Conservation (phyloP, 2,888 invertebrate genomes). For the Cheilosia scutellata region DNA sequence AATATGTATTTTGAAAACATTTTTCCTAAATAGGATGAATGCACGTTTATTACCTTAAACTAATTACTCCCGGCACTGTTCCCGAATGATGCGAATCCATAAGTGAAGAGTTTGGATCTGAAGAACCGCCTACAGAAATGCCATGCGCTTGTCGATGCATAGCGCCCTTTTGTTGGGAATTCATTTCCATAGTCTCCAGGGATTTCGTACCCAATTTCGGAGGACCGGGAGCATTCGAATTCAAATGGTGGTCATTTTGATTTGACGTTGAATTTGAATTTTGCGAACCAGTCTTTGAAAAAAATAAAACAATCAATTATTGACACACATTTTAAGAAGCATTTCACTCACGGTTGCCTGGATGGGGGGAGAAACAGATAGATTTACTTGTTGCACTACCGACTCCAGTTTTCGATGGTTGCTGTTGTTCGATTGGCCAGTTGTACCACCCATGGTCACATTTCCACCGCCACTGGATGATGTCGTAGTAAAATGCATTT, state of each 20-base stretch:
- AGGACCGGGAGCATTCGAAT: slow-evolving; percentile 84
- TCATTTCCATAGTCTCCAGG: slow-evolving; percentile 84
- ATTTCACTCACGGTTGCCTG: slow-evolving; percentile 75
- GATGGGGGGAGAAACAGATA: slow-evolving; percentile 70
- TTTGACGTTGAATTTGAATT: slow-evolving; percentile 77
- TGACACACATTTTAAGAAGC: not conserved
- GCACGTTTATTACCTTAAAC: slow-evolving; percentile 79
- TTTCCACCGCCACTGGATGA: slow-evolving; percentile 79
- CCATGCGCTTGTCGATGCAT: slow-evolving; percentile 76
- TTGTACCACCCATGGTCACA: slow-evolving; percentile 80
- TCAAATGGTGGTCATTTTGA: slow-evolving; percentile 83
- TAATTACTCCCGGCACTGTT: slow-evolving; percentile 79
- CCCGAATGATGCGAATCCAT: slow-evolving; percentile 80
- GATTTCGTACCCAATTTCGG: slow-evolving; percentile 84
- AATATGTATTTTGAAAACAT: not conserved
- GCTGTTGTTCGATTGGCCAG: slow-evolving; percentile 77
- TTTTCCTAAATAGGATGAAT: not conserved
- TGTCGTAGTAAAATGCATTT: slow-evolving; percentile 80
- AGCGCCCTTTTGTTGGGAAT: slow-evolving; percentile 85
- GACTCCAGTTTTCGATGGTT: slow-evolving; percentile 67
- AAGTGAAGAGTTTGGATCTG: slow-evolving; percentile 76
- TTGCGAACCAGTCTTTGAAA: slow-evolving; percentile 78
- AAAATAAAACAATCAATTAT: slow-evolving; percentile 6
- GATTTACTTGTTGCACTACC: slow-evolving; percentile 77
- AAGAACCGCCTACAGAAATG: slow-evolving; percentile 78